phyloP scores from a whole-genome alignment of 2,797 vertebrate genomes.

The Perodicticus potto region DNA sequence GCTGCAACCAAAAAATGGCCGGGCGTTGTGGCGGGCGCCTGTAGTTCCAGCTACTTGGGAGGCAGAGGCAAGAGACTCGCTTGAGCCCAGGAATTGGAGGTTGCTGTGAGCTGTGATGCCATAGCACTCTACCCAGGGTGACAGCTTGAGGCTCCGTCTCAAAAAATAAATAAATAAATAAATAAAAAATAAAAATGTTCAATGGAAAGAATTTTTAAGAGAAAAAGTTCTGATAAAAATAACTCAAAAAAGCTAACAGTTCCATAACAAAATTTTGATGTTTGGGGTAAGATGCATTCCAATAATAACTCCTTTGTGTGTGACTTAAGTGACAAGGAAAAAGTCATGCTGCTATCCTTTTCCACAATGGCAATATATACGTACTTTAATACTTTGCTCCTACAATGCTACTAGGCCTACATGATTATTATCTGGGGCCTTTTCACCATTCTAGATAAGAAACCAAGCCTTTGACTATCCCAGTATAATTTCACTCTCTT shows the following conservation, averaged over 20 bases:
- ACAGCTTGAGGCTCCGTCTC: too few species aligned
- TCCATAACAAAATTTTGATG: neutral
- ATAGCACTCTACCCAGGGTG: too few species aligned
- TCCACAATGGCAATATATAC: neutral
- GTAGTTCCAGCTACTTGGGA: too few species aligned
- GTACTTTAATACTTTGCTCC: neutral
- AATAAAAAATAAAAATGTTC: slow-evolving; percentile 48
- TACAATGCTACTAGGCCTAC: neutral
- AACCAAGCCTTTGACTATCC: neutral
- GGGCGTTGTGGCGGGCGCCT: too few species aligned
- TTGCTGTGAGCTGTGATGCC: too few species aligned
- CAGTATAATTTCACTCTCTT: slow-evolving; percentile 42
- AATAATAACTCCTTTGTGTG: neutral
- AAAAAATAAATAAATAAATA: too few species aligned
- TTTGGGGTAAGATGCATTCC: neutral
- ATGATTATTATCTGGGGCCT: neutral
- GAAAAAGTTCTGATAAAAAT: slow-evolving; percentile 17
- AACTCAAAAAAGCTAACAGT: neutral
- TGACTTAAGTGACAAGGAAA: neutral
- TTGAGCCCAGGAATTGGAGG: too few species aligned
- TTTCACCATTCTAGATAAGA: slow-evolving; percentile 43
- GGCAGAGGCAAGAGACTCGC: too few species aligned
- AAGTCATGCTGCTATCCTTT: neutral
- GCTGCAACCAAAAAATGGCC: too few species aligned
- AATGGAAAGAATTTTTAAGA: slow-evolving; percentile 52